A percentile compares a stretch with the other conserved stretches of the same genome.
These are phyloP conservation scores for Metallyticus violacea DNA, from an alignment of 2,888 invertebrate genomes.

Conservation along the genomic window DNA sequence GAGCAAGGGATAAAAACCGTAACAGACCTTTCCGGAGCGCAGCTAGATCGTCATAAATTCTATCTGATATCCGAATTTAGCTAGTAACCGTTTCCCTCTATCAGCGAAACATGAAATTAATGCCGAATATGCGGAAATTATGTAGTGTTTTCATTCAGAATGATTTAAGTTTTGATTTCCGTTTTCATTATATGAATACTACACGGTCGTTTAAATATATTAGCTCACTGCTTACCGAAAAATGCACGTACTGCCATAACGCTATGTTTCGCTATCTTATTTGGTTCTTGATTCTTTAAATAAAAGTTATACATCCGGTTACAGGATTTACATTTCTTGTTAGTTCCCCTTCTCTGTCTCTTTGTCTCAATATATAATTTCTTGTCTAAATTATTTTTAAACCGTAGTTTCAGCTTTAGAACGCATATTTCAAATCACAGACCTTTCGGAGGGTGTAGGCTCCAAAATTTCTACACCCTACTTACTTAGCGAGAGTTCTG, in stretches of 20 bases:
- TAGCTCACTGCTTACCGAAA: not conserved
- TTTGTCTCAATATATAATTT: no score
- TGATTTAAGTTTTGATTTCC: not conserved
- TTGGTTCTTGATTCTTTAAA: not conserved
- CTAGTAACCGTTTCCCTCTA: not conserved
- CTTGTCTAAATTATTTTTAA: no score
- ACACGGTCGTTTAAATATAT: not conserved
- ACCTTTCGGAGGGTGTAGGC: no score
- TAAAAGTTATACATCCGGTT: no score
- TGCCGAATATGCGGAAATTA: not conserved
- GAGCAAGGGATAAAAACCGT: not conserved
- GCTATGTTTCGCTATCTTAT: not conserved
- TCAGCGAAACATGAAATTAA: not conserved
- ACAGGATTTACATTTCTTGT: no score
- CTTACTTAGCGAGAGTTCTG: no score
- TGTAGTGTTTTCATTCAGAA: no score
- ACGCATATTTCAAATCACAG: no score
- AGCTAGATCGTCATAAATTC: not conserved
- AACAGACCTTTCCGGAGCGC: not conserved
- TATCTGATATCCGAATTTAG: not conserved
- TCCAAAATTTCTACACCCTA: no score
- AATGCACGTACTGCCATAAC: not conserved
- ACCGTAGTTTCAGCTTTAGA: no score
- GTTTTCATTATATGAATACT: not conserved
- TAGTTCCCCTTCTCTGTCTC: no score